Conservation (phyloP, 2,797 vertebrate genomes). For the Labeo calbasu region DNA sequence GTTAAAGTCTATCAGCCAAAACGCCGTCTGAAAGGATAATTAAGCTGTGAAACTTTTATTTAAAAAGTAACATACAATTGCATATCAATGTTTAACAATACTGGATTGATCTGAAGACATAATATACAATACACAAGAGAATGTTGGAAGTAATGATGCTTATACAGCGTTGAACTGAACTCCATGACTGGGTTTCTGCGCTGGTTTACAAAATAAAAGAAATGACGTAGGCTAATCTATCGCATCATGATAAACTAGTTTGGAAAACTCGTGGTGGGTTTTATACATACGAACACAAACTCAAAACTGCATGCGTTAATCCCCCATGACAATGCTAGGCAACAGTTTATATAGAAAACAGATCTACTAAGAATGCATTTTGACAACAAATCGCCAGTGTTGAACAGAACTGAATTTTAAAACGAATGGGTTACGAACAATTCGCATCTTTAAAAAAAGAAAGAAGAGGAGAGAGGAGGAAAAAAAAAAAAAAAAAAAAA, state of each 20-base stretch:
- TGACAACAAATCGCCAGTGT: slow-evolving; percentile 24
- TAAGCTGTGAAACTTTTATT: slow-evolving; percentile 83
- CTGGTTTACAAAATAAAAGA: slow-evolving; percentile 41
- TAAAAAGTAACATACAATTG: slow-evolving; percentile 83
- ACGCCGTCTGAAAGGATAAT: slow-evolving; percentile 75
- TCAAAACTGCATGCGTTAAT: slow-evolving; percentile 35
- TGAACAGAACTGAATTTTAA: slow-evolving; percentile 40
- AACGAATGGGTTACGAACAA: slow-evolving; percentile 29
- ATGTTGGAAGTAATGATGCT: slow-evolving; percentile 69
- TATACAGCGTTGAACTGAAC: slow-evolving; percentile 44
- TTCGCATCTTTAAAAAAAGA: background rate
- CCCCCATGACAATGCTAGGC: slow-evolving; percentile 29
- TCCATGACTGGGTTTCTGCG: background rate
- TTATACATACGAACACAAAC: slow-evolving; percentile 45
- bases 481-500: background rate
- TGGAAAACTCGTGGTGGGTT: background rate
- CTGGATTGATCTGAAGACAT: slow-evolving; percentile 79
- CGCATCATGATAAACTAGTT: slow-evolving; percentile 25
- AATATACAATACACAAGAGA: slow-evolving; percentile 82
- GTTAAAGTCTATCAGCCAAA: slow-evolving; percentile 69
- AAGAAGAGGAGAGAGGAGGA: background rate
- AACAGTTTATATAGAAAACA: slow-evolving; percentile 32
- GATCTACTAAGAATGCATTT: slow-evolving; percentile 16
- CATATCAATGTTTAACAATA: slow-evolving; percentile 81
- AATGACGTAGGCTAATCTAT: slow-evolving; percentile 9